phyloP scores from a whole-genome alignment of 1,140 invertebrate species.

The Psix sp. region DNA sequence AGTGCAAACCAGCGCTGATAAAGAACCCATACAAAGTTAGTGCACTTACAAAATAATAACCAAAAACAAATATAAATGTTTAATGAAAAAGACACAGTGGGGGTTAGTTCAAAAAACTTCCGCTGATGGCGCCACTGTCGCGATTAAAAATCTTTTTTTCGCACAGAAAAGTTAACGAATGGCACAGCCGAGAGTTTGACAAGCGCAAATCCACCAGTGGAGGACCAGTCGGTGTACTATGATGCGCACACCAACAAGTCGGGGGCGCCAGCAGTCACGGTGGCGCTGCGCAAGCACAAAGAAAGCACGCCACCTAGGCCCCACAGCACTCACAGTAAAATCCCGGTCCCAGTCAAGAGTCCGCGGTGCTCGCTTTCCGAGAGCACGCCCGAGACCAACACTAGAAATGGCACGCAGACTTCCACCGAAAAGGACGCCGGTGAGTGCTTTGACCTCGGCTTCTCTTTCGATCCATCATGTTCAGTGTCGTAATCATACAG shows the following conservation, averaged over 20 bases:
- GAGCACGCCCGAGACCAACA: slow-evolving; percentile 70
- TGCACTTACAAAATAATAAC: slow-evolving; percentile 7
- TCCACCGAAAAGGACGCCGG: slow-evolving; percentile 71
- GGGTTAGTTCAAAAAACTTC: background rate
- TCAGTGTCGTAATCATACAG: background rate
- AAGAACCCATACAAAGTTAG: slow-evolving; percentile 73
- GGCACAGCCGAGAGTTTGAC: slow-evolving; percentile 77
- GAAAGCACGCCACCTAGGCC: slow-evolving; percentile 65
- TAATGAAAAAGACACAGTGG: too few species aligned
- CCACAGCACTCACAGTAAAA: slow-evolving; percentile 73
- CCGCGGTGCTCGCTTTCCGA: slow-evolving; percentile 74
- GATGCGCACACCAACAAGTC: slow-evolving; percentile 72
- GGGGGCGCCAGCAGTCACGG: slow-evolving; percentile 57
- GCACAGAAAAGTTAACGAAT: slow-evolving; percentile 72
- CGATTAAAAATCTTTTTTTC: slow-evolving; percentile 21
- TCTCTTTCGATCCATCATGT: background rate
- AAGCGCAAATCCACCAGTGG: slow-evolving; percentile 77
- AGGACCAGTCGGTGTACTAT: slow-evolving; percentile 81
- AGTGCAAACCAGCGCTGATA: slow-evolving; percentile 74
- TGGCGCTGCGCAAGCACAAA: slow-evolving; percentile 65
- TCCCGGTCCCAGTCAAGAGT: slow-evolving; percentile 76
- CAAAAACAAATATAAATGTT: too few species aligned
- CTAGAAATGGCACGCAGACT: slow-evolving; percentile 65
- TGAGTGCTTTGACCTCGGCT: slow-evolving; percentile 54
- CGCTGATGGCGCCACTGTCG: background rate